Evolutionary conservation across 2,797 vertebrate species (phyloP).

Genomic region (Hirundo rustica): DNA sequence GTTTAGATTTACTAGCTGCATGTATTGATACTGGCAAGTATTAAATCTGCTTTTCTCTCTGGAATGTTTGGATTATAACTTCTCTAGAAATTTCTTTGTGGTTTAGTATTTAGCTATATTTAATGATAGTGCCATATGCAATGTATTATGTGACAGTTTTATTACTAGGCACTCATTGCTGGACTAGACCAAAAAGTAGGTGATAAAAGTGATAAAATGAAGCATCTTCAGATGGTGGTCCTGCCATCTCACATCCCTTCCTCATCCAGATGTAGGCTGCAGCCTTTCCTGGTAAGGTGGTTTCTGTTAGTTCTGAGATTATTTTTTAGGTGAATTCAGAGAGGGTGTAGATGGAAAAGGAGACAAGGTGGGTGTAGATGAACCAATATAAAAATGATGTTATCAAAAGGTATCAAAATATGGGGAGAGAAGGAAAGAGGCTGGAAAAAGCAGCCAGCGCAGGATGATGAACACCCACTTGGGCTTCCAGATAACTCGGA

Average conservation of each 20-base stretch:
- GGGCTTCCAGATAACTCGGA: not conserved
- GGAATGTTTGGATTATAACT: not conserved
- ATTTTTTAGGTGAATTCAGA: not conserved
- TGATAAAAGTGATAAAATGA: not conserved
- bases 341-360: not conserved
- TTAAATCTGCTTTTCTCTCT: not conserved
- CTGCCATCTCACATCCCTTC: not conserved
- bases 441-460: not conserved
- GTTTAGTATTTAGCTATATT: not conserved
- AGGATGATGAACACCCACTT: not conserved
- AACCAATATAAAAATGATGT: not conserved
- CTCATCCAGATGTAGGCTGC: not conserved
- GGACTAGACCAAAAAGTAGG: not conserved
- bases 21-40: not conserved
- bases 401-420: not conserved
- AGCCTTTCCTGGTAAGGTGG: not conserved
- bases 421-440: not conserved
- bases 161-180: not conserved
- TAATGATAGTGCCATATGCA: not conserved
- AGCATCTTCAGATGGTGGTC: not conserved
- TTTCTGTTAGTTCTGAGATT: not conserved
- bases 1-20: not conserved
- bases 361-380: not conserved
- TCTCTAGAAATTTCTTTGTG: not conserved
- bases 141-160: not conserved